Evolutionary conservation across 2,113 vertebrate species (phyloP).

Genomic region (Lipotes vexillifer): DNA sequence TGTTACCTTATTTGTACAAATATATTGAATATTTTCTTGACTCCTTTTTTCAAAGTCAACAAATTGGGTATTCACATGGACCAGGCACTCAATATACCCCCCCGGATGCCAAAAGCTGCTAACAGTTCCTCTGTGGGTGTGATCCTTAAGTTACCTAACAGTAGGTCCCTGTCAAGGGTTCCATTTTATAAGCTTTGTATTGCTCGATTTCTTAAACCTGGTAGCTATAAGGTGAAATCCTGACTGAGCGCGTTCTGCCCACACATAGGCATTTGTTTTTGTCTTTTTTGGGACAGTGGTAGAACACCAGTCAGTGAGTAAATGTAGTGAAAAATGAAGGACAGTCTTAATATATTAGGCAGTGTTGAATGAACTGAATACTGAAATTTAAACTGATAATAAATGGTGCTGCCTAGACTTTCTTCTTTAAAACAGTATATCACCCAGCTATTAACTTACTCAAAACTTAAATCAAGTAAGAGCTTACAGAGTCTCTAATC

Average conservation of each 20-base stretch:
- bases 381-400: constrained; percentile 59
- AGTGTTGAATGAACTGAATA: constrained; percentile 41
- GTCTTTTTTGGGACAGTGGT: neutral
- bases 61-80: neutral
- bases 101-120: neutral
- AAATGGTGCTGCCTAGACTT: constrained; percentile 46
- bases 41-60: neutral
- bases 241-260: neutral
- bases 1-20: neutral
- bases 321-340: constrained; percentile 33
- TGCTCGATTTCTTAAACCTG: constrained; percentile 27
- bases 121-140: neutral
- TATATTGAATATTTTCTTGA: neutral
- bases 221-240: neutral
- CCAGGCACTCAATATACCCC: neutral
- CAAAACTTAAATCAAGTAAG: constrained; percentile 51
- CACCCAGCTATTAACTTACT: constrained; percentile 57
- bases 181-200: neutral
- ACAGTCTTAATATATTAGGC: constrained; percentile 34
- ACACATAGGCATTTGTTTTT: constrained; percentile 32
- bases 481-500: constrained; percentile 4
- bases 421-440: constrained; percentile 50
- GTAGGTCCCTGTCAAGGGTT: neutral
- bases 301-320: neutral
- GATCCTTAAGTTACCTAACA: constrained; percentile 2